Evolutionary conservation across 92 coral and sea anemone genomes (phyloP), one percentile per base, ranked within the genome.

Genomic region (Umimayanthus chanpuru): DNA sequence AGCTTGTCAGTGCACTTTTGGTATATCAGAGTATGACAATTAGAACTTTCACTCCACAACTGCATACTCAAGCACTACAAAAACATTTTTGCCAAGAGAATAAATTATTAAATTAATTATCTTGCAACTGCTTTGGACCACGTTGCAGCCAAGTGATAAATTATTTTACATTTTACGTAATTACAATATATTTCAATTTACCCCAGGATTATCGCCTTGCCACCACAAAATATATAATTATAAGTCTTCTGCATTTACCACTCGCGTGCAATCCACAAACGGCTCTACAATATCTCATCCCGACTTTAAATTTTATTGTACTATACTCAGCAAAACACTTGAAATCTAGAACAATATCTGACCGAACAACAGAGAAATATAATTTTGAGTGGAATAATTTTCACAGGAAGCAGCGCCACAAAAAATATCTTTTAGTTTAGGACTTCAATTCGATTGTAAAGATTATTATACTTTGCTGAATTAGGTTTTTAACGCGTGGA

Each of bases 231-330:
- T 61, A 36, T 23, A 32, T 75, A 18, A 36, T 36, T 75, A 39
- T 20, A 53, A 36, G 26, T 2, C 23, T 10, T 28, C 44, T 4
- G 11, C 23, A 32, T 73, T 14, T 2, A 36, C 3, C 9, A 75
- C 25, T 75, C 50, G 50, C 79, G 79, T 74, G 79, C 79, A 38
- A 74, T 21, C 50, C 20, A 73, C 43, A 73, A 29, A 73, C 39
- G 21, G 40, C 32, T 40, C 40, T 9, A 21, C 47, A 75, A 39
- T 75, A 75, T 75, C 25, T 15, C 47, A 75, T 53, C 58, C 58
- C 9, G 41, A 32, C 44, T 44, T 30, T 3, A 40, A 14, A 28
- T 32, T 73, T 44, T 73, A 53, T 73, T 73, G 20, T 28, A 30
- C 25, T 28, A 14, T 32, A 61, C 68, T 61, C 68, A 61, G 68